Base-by-base conservation (phyloP, 1,140 invertebrate genomes). In the Amphibalanus amphitrite region DNA sequence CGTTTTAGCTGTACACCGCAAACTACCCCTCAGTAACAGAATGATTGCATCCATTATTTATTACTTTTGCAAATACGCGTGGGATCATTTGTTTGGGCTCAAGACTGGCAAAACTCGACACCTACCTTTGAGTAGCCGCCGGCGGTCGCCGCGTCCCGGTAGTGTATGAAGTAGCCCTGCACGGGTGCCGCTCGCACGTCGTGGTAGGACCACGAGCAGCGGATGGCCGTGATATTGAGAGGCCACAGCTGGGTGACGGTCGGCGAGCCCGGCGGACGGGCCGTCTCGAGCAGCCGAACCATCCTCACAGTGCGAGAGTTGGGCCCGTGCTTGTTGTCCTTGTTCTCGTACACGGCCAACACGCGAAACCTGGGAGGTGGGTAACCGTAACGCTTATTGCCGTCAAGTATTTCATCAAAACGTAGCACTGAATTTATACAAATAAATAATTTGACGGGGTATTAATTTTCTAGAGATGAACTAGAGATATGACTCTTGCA, bases 331-430 rank as follows among this genome's bases (percentile, higher is more conserved):
- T 90, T 91, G 78, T 96, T 96, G 79, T 97, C 94, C 76, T 95
- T 88, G 78, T 98, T 97, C 0, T 88, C 89, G 78, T 95, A 97
- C 0, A 96, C 93, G 0, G 93, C 93, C 4, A 92, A 89, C 72
- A 97, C 91, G 10, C 94, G 85, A 78, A 97, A 97, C 78, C 90
- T 89, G 71, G 0, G 64, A 70, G 13, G 20, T 28, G 70, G 23
- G 30, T 26, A 69, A 33, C 33, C 4, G 33, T 38, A n/a, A n/a
- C n/a, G n/a, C n/a, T n/a, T n/a, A n/a, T n/a, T n/a, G n/a, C n/a
- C n/a, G n/a, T n/a, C n/a, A n/a, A n/a, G n/a, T n/a, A n/a, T n/a
- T n/a, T n/a, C n/a, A n/a, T n/a, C n/a, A n/a, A n/a, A n/a, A n/a
- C n/a, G n/a, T n/a, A n/a, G n/a, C n/a, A n/a, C n/a, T n/a, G n/a